Conservation (phyloP, 2,797 vertebrate species). For the Sebastolobus altivelis region DNA sequence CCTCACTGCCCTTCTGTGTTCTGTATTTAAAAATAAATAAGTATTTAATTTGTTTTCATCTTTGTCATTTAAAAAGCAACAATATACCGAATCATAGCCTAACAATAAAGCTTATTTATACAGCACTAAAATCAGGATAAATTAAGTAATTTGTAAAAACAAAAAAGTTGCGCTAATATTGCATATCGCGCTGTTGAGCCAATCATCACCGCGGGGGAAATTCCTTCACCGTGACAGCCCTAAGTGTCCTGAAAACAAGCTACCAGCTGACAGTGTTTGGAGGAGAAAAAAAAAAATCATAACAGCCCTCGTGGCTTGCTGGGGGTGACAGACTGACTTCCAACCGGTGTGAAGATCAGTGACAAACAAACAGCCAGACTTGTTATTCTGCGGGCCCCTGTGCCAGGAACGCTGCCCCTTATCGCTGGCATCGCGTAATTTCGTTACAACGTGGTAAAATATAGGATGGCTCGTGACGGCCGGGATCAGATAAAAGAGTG, state of each 20-base stretch:
- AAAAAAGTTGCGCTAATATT: too few relatives aligned
- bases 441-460: slow-evolving; percentile 77
- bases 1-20: too few relatives aligned
- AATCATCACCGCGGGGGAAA: too few relatives aligned
- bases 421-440: slow-evolving; percentile 74
- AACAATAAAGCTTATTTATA: too few relatives aligned
- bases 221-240: too few relatives aligned
- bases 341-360: slow-evolving; percentile 69
- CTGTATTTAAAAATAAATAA: too few relatives aligned
- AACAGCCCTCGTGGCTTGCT: slow-evolving; percentile 51
- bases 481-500: slow-evolving; percentile 76
- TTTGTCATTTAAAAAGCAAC: too few relatives aligned
- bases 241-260: slow-evolving; percentile 42
- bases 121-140: too few relatives aligned
- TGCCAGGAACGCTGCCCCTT: slow-evolving; percentile 68
- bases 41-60: too few relatives aligned
- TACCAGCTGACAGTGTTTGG: slow-evolving; percentile 28
- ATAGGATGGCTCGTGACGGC: slow-evolving; percentile 71
- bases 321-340: slow-evolving; percentile 62
- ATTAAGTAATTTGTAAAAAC: too few relatives aligned
- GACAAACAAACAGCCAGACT: slow-evolving; percentile 74
- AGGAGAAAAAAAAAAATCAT: slow-evolving; percentile 14
- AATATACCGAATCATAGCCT: too few relatives aligned
- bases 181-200: too few relatives aligned
- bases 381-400: slow-evolving; percentile 59